Evolutionary conservation across 2,113 vertebrate species (phyloP).

Genomic region (Pavo muticus): DNA sequence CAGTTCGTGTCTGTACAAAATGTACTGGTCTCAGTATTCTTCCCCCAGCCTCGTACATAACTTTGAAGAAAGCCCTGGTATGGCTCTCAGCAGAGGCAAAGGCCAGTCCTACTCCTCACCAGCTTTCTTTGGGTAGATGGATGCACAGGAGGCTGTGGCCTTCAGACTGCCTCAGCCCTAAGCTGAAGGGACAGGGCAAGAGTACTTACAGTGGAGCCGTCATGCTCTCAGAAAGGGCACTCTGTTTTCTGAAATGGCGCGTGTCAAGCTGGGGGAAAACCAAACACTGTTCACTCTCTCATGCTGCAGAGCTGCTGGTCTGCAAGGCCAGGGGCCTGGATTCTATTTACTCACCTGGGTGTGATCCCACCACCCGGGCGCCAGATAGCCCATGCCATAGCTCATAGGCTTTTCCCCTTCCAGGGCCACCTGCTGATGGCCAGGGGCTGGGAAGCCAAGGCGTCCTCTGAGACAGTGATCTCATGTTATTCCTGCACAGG

Average conservation of each 20-base stretch:
- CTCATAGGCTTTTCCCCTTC: background rate
- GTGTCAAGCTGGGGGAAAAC: background rate
- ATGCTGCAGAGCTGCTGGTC: constrained; percentile 30
- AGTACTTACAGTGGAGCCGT: fast-evolving
- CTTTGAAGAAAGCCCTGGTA: background rate
- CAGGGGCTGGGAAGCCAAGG: constrained; percentile 27
- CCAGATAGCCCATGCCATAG: background rate
- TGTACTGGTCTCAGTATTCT: background rate
- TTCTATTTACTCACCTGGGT: constrained; percentile 32
- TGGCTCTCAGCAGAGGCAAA: background rate
- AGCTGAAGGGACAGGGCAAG: background rate
- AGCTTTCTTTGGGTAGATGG: background rate
- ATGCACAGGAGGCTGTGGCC: background rate
- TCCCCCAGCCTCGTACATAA: background rate
- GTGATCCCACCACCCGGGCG: background rate
- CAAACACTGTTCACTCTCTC: constrained; percentile 31
- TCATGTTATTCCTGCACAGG: constrained; percentile 34
- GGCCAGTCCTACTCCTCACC: background rate
- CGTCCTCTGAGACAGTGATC: constrained; percentile 47
- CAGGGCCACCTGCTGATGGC: constrained; percentile 27
- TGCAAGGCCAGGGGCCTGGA: background rate
- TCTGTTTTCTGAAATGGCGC: background rate
- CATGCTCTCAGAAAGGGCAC: background rate
- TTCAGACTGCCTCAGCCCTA: background rate
- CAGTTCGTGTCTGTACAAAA: background rate